Conservation (phyloP, 2,797 vertebrate genomes). For the Acanthurus tractus region DNA sequence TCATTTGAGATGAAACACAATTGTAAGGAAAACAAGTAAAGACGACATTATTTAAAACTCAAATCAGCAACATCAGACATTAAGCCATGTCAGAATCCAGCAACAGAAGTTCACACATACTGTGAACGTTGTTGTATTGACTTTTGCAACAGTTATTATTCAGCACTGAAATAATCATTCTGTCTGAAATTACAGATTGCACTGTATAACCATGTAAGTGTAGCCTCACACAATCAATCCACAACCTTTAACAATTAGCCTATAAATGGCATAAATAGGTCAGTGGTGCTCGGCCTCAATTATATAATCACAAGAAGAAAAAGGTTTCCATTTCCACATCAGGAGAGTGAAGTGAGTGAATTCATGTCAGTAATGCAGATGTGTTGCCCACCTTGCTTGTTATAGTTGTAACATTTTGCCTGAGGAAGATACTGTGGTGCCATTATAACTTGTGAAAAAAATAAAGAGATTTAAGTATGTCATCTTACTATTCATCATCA, state of each 20-base stretch:
- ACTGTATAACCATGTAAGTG: not conserved
- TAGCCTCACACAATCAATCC: slow-evolving; percentile 1
- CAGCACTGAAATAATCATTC: not conserved
- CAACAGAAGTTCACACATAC: not conserved
- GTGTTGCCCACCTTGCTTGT: not conserved
- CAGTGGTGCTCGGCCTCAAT: slow-evolving; percentile 18
- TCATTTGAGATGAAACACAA: not conserved
- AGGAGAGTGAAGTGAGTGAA: not conserved
- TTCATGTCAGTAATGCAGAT: not conserved
- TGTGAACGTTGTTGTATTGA: no score
- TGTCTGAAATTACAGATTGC: not conserved
- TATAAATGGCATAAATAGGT: slow-evolving; percentile 30
- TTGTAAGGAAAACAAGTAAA: not conserved
- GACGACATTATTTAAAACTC: not conserved
- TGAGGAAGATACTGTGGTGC: not conserved
- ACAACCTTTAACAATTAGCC: slow-evolving; percentile 19
- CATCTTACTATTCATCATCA: not conserved
- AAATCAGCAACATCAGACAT: not conserved
- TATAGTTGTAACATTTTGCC: not conserved
- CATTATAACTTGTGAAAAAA: not conserved
- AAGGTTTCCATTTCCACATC: slow-evolving; percentile 10
- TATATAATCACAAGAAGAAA: slow-evolving; percentile 25
- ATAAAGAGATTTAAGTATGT: not conserved
- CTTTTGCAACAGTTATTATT: not conserved
- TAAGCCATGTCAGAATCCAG: not conserved